Evolutionary conservation across 2,888 invertebrate genomes (phyloP), one percentile per base, ranked within the genome.

Genomic region (Colostygia pectinataria): DNA sequence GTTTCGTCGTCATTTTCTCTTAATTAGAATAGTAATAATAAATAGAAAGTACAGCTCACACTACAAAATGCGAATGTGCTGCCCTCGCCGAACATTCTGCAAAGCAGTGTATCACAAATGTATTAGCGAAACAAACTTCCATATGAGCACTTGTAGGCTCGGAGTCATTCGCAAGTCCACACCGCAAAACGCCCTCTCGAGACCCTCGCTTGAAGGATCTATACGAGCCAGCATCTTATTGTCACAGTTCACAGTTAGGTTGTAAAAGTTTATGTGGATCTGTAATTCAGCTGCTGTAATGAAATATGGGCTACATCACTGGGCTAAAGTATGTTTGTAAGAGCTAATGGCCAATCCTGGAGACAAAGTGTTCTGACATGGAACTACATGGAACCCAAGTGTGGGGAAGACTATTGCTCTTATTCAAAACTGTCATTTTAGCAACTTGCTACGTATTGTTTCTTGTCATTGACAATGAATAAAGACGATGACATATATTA

Each of bases 171-270:
- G 63, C 67, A 67, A 75, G 79, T 71, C 66, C 66, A 66, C 62
- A 75, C 87, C 86, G 62, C 87, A 80, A 80, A 86, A 77, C 76
- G 76, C 68, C 68, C 87, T 69, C 82, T 42, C 48, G 81, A 74
- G 81, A 71, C 63, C 47, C 33, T 33, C 42, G 37, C 52, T 46
- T 51, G 46, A 38, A 46, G 42, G 46, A 52, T 46, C 51, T 45
- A 46, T 46, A 42, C 20, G 25, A 29, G 23, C 5, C 20, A 36
- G 29, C 46, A 46, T 52, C 52, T 52, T 46, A 52, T 52, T 52
- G 52, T 52, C 52, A 38, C 46, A 38, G 46, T 46, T 40, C 44
- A 18, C 18, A 20, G 20, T 37, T 42, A 32, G 42, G 46, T 38
- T 52, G 46, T 46, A 43, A 52, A 52, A 52, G 34, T 52, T 52